phyloP scores from a whole-genome alignment of 2,888 invertebrate species.

The Sphaeridia pumilis region DNA sequence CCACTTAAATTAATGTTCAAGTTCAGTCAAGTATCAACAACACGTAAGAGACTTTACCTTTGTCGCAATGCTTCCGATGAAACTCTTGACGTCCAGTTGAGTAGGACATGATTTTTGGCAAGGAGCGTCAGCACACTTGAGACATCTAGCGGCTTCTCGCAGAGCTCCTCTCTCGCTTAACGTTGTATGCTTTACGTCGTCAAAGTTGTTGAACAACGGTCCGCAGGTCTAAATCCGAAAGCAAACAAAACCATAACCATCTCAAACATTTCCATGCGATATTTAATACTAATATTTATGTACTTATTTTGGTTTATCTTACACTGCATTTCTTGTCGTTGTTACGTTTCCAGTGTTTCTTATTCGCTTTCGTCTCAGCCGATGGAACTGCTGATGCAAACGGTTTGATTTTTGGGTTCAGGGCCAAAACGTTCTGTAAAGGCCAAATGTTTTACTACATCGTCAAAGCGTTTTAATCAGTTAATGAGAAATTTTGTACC shows the following conservation, averaged over 20 bases:
- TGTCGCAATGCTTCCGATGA: slow-evolving; percentile 91
- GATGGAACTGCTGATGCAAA: slow-evolving; percentile 75
- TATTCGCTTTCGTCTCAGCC: slow-evolving; percentile 67
- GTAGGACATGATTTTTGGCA: slow-evolving; percentile 99
- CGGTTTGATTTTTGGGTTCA: slow-evolving; percentile 72
- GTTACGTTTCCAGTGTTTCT: slow-evolving; percentile 93
- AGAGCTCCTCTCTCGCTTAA: slow-evolving; percentile 89
- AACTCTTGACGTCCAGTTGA: slow-evolving; percentile 89
- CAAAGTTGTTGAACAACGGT: slow-evolving; percentile 73
- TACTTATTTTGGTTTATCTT: slow-evolving; percentile 41
- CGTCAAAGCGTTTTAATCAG: background rate
- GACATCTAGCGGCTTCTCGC: slow-evolving; percentile 72
- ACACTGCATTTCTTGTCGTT: slow-evolving; percentile 69
- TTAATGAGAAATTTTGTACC: no score
- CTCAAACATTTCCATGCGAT: no score
- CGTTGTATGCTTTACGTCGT: slow-evolving; percentile 95
- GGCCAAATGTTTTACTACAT: background rate
- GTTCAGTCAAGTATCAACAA: background rate
- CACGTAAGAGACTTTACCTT: slow-evolving; percentile 61
- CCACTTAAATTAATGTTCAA: background rate
- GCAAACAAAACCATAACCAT: no score
- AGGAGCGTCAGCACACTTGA: slow-evolving; percentile 91
- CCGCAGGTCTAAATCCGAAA: no score
- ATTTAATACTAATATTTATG: no score
- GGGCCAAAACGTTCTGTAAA: slow-evolving; percentile 65